Base-by-base conservation (phyloP, 2,113 vertebrate genomes). In the Corythornis madagascariensis region DNA sequence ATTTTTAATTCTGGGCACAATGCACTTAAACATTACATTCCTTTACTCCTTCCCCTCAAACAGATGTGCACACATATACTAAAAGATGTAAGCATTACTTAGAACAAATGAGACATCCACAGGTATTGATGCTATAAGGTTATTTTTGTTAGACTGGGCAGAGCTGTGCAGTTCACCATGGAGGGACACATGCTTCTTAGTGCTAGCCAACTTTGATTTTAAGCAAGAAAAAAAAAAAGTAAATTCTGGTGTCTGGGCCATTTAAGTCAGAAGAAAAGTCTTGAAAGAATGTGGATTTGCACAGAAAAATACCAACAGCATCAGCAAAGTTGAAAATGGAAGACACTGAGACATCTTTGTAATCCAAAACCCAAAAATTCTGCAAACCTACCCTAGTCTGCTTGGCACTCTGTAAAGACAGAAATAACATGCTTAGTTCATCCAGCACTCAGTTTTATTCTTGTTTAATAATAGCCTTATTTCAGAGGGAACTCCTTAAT, bases 221-320 rank as follows among this genome's bases (percentile, higher is more conserved):
- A 94, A 77, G 48, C 85, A 67, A 40, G 24, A 65, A 65, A 87
- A 57, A 42, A 26, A 56, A 13, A 8, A 53, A 13, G 25, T 47
- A 13, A 70, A 19, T 45, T 92, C 22, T 61, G 35, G 17, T 77
- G 26, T 43, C 20, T 92, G 18, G 31, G 55, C 22, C n/a, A 83
- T 96, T 69, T 53, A 64, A 72, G 45, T 70, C 47, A 71, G 33
- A 74, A 42, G 43, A 48, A 95, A 79, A 89, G 4, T 35, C 92
- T 91, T 77, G 29, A 96, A 79, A 90, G 26, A 83, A 73, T 26
- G 10, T 63, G n/a, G 18, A 35, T 88, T 94, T 89, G 40, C 33
- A 72, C 21, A 79, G 29, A 33, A 73, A 82, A 88, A 45, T 29
- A 59, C 47, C 50, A 73, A 67, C 13, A 56, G 9, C 21, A 59